Base-by-base conservation (phyloP, 2,888 invertebrate species). In the Tetranychus piercei region DNA sequence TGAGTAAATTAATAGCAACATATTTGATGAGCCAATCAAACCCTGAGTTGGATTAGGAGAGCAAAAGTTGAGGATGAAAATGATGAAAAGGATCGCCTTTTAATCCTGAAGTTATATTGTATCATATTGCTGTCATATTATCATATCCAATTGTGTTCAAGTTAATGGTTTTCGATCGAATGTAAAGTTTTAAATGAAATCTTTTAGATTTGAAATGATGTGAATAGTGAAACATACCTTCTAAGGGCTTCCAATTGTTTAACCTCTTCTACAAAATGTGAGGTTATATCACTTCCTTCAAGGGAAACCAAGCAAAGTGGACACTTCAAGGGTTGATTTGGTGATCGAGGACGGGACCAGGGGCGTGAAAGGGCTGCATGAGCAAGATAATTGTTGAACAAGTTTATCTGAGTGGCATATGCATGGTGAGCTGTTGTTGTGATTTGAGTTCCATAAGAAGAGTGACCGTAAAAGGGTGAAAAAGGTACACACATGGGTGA, bases 201-300 rank as follows among this genome's bases (percentile, higher is more conserved):
- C n/a, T n/a, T n/a, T 15, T 72, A 73, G 1, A 34, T 73, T 55
- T 1, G 73, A 69, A 20, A 5, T 20, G 6, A 65, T 20, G 44
- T 67, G 0, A 2, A 0, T 5, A 2, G 15, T 55, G 55, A 44
- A 15, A 76, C 75, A 74, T 74, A 76, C 76, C 73, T 76, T 76
- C 76, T 43, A 18, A 75, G 67, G 44, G 73, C 55, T 71, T 76
- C 76, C 44, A 76, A 65, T 75, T 76, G 76, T 34, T 75, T 74
- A 22, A 76, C 73, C 44, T 76, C 76, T 73, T 76, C 76, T n/a
- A 65, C 76, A 45, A 76, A 76, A 71, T 76, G 76, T 18, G 44
- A 64, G 3, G 45, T 72, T 18, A 76, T 67, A 71, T 76, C 75
- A 20, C 72, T 55, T 44, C 76, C 76, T 65, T 76, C 76, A 66